These are phyloP conservation scores for Mormyrus iriodes DNA, from an alignment of 2,113 vertebrate genomes.

Conservation along the genomic window DNA sequence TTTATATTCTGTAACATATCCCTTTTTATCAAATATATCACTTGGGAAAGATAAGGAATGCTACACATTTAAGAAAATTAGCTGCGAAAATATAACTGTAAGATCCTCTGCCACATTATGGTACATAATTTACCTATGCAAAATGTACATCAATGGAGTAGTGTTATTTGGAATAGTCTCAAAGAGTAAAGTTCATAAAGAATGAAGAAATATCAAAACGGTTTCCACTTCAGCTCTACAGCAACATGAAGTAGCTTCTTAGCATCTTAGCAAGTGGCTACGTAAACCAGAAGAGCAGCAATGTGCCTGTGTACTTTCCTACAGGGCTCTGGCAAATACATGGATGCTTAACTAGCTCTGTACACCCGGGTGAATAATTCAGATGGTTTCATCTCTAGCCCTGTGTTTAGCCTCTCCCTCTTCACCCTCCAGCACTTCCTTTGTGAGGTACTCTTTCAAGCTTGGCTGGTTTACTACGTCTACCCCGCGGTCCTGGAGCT, in stretches of 20 bases:
- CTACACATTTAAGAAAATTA: not conserved
- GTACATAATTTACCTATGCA: not conserved
- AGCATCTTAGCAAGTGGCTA: not conserved
- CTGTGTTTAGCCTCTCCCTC: slow-evolving; percentile 38
- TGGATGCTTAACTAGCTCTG: not conserved
- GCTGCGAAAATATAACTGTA: not conserved
- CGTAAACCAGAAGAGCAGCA: not conserved
- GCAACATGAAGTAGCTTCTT: not conserved
- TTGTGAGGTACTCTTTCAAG: slow-evolving; percentile 79
- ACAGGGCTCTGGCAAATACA: not conserved
- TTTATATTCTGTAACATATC: not conserved
- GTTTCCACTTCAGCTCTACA: not conserved
- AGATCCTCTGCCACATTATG: not conserved
- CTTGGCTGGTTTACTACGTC: slow-evolving; percentile 63
- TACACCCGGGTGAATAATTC: not conserved
- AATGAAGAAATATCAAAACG: no score
- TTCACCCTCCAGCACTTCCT: slow-evolving; percentile 65
- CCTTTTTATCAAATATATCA: not conserved
- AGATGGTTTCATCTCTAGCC: not conserved
- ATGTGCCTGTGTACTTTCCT: not conserved
- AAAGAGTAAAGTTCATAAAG: not conserved
- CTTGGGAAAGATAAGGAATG: not conserved
- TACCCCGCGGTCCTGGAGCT: slow-evolving; percentile 63
- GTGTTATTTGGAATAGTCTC: not conserved
- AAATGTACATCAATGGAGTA: not conserved